phyloP scores from a whole-genome alignment of 1,140 invertebrate species.

The Aphidius ervi region DNA sequence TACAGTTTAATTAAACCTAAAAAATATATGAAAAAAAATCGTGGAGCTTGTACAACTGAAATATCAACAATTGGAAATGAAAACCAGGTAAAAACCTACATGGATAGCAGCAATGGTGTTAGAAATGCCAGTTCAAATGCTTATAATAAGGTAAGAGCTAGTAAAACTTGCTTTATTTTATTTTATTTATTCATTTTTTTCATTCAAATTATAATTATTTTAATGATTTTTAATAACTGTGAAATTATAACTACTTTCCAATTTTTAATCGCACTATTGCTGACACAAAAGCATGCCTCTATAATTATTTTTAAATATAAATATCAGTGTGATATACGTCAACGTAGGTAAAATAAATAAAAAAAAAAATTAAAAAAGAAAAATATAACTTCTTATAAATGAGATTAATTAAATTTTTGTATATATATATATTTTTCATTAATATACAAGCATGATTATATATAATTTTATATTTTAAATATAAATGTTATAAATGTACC shows the following conservation, averaged over 20 bases:
- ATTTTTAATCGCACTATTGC: not conserved
- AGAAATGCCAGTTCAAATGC: slow-evolving; percentile 77
- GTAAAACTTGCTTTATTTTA: slow-evolving; percentile 26
- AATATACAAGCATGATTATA: too few species aligned
- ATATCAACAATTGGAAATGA: slow-evolving; percentile 55
- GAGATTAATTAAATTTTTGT: too few species aligned
- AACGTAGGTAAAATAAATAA: too few species aligned
- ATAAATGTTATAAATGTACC: not conserved
- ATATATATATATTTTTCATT: too few species aligned
- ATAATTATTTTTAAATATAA: too few species aligned
- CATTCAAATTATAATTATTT: slow-evolving; percentile 4
- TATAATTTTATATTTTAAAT: too few species aligned
- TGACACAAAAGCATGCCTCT: too few species aligned
- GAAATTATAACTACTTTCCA: too few species aligned
- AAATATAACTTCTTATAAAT: too few species aligned
- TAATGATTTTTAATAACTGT: too few species aligned
- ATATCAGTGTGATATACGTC: too few species aligned
- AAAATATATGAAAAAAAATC: slow-evolving; percentile 52
- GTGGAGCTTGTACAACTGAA: slow-evolving; percentile 49
- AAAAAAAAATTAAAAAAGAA: too few species aligned
- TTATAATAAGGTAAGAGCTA: slow-evolving; percentile 82
- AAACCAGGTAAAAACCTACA: slow-evolving; percentile 92
- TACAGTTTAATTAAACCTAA: slow-evolving; percentile 51
- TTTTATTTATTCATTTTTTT: slow-evolving; percentile 14
- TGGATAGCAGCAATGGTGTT: slow-evolving; percentile 90